These are phyloP conservation scores for Pseudopodoces humilis DNA, from an alignment of 2,113 vertebrate genomes.

Conservation along the genomic window DNA sequence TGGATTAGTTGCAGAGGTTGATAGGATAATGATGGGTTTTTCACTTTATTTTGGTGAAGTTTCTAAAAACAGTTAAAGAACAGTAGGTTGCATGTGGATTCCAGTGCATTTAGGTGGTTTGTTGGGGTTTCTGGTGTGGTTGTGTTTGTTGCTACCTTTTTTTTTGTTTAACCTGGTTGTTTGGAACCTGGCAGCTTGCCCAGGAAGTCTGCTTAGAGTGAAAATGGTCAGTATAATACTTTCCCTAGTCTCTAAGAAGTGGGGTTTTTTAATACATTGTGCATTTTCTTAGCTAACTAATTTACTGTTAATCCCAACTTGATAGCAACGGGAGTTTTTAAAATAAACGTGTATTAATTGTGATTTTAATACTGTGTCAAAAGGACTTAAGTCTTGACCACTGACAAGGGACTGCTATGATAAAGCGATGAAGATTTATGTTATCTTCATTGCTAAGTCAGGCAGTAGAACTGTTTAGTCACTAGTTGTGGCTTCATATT, in stretches of 20 bases:
- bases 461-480: neutral
- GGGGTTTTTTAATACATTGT: neutral
- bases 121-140: neutral
- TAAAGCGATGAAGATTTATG: neutral
- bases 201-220: neutral
- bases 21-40: neutral
- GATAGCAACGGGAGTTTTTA: accelerated
- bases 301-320: neutral
- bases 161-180: neutral
- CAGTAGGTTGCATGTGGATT: neutral
- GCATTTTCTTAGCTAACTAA: neutral
- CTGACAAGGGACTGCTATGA: neutral
- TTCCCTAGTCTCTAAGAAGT: neutral
- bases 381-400: neutral
- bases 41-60: neutral
- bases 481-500: neutral
- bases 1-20: neutral
- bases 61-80: neutral
- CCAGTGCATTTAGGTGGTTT: neutral
- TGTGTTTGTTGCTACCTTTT: neutral
- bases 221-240: neutral
- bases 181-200: neutral
- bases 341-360: accelerated
- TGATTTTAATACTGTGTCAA: neutral
- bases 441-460: neutral